Evolutionary conservation across 2,888 invertebrate species (phyloP), one percentile per base, ranked within the genome.

Genomic region (Drosophila leonis): DNA sequence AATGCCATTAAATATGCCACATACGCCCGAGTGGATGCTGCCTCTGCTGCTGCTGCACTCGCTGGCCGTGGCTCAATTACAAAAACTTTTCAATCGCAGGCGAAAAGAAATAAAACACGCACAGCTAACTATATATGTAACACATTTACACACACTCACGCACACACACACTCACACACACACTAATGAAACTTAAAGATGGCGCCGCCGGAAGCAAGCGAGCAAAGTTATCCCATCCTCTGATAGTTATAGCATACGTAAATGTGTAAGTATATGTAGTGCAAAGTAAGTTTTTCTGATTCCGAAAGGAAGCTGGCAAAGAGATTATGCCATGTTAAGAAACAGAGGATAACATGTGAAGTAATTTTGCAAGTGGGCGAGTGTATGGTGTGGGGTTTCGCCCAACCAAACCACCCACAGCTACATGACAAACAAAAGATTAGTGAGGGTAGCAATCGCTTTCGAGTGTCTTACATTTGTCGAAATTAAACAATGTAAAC

Each of bases 401-500:
- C 31, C 20, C 33, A 18, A 13, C 29, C 37, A n/a, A 27, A 44
- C 42, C 29, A 52, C 18, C 51, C 31, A 55, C 46, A 37, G 44
- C 31, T 31, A 18, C 35, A 80, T 55, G 72, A 63, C 85, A 85
- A 81, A 85, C 88, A 87, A 87, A 82, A 88, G 86, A 80, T 83
- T 88, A 82, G 75, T 78, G 84, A 72, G 74, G 82, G 62, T 65
- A 72, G 78, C 77, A 82, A 84, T 84, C 87, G 84, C 72, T 76
- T 80, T 82, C 76, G 84, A 82, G 80, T 86, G 76, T 82, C 80
- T 82, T 80, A 88, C 85, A 86, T 86, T 86, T 84, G 82, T 75
- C 84, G 84, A 86, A 86, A 88, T 86, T 88, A 84, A 88, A 86
- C 86, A 86, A 86, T 88, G 84, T 88, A 86, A 86, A 86, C 82